These are phyloP conservation scores for Morus bassanus DNA, from an alignment of 2,797 vertebrate species.

Conservation along the genomic window DNA sequence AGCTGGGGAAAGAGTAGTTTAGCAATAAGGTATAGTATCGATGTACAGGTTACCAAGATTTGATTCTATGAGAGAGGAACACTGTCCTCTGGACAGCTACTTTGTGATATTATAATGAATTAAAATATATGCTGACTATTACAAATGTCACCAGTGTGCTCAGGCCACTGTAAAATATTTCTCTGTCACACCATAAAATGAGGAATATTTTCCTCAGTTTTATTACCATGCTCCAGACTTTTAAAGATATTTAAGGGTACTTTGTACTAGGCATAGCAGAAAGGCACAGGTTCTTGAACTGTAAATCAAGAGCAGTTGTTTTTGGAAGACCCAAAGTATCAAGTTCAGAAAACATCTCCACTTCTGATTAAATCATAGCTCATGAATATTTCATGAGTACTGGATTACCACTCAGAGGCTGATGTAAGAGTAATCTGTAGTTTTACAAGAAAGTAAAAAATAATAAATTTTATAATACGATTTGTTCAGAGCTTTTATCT, in stretches of 20 bases:
- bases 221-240: neutral
- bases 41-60: neutral
- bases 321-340: neutral
- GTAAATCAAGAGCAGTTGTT: neutral
- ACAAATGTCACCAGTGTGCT: neutral
- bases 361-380: neutral
- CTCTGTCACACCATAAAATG: neutral
- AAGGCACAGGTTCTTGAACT: neutral
- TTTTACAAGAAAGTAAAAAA: neutral
- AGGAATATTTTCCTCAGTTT: neutral
- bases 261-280: neutral
- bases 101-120: neutral
- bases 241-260: neutral
- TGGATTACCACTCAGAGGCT: neutral
- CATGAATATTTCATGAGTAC: neutral
- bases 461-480: neutral
- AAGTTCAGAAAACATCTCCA: neutral
- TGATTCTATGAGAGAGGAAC: neutral
- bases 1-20: neutral
- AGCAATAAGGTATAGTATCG: neutral
- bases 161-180: neutral
- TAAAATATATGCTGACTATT: neutral
- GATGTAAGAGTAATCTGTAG: neutral
- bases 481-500: neutral
- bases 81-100: neutral